These are phyloP conservation scores for Pachyramphus minor DNA, from an alignment of 2,113 vertebrate genomes.

Conservation along the genomic window DNA sequence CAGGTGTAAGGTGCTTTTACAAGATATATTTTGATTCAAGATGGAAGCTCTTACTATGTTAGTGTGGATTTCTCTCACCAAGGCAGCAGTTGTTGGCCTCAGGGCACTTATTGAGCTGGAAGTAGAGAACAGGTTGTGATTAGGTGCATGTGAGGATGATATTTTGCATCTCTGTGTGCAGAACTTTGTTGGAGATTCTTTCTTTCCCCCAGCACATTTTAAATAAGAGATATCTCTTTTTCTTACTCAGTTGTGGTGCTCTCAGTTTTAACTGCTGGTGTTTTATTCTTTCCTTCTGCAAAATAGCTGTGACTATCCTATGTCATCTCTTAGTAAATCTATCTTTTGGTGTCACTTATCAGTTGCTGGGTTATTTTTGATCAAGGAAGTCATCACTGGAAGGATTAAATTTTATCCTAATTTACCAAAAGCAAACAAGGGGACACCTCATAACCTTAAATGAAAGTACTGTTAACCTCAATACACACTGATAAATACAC, in stretches of 20 bases:
- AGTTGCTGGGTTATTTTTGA: background rate
- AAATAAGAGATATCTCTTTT: background rate
- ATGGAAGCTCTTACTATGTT: background rate
- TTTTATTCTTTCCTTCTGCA: background rate
- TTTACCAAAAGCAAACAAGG: background rate
- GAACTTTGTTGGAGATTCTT: background rate
- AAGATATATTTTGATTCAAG: background rate
- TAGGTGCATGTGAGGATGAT: background rate
- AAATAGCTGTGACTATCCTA: background rate
- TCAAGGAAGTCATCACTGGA: background rate
- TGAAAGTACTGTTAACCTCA: background rate
- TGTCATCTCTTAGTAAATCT: background rate
- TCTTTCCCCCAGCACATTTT: background rate
- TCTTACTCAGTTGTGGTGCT: background rate
- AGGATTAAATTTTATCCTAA: background rate
- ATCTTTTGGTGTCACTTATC: background rate
- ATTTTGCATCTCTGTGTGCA: slow-evolving; percentile 1
- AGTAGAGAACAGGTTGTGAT: background rate
- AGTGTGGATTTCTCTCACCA: background rate
- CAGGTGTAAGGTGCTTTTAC: background rate
- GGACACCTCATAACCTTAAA: background rate
- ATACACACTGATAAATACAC: background rate
- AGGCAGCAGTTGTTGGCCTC: background rate
- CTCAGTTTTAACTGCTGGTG: background rate
- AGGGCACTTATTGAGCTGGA: background rate